Percentiles rank a stretch among this genome's conserved stretches.
These are phyloP conservation scores for Sebastes nivosus DNA, from an alignment of 2,797 vertebrate species.

Conservation along the genomic window DNA sequence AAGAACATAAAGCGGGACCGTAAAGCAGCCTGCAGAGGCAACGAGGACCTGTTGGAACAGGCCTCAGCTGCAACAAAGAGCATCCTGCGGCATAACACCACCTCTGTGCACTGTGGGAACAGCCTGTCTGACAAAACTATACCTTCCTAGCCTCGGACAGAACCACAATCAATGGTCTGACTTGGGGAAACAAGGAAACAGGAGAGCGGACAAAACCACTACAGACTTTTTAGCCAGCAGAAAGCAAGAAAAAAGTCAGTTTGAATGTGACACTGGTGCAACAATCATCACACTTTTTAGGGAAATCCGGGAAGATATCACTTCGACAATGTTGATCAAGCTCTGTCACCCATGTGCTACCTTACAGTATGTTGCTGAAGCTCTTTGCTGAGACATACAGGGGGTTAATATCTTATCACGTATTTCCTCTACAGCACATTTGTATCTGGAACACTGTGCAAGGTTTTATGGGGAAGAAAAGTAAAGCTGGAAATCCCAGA, in stretches of 20 bases:
- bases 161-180: slow-evolving; percentile 28
- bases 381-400: background rate
- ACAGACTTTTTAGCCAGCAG: background rate
- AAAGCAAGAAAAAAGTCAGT: background rate
- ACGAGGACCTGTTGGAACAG: slow-evolving; percentile 80
- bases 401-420: background rate
- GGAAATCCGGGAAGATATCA: background rate
- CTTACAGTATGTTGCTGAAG: background rate
- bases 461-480: slow-evolving; percentile 29
- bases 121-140: slow-evolving; percentile 33
- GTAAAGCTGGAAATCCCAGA: slow-evolving; percentile 53
- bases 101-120: slow-evolving; percentile 65
- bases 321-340: background rate
- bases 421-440: background rate
- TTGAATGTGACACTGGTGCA: background rate
- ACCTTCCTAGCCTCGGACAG: slow-evolving; percentile 15
- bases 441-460: background rate
- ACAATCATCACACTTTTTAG: slow-evolving; percentile 7
- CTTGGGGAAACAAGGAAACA: slow-evolving; percentile 5
- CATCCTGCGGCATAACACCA: slow-evolving; percentile 75
- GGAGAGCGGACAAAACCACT: background rate
- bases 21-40: slow-evolving; percentile 72
- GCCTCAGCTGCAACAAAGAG: slow-evolving; percentile 80
- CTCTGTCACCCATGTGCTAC: background rate
- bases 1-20: slow-evolving; percentile 74